Evolutionary conservation across 2,113 vertebrate genomes (phyloP).

Genomic region (Strigops habroptila): DNA sequence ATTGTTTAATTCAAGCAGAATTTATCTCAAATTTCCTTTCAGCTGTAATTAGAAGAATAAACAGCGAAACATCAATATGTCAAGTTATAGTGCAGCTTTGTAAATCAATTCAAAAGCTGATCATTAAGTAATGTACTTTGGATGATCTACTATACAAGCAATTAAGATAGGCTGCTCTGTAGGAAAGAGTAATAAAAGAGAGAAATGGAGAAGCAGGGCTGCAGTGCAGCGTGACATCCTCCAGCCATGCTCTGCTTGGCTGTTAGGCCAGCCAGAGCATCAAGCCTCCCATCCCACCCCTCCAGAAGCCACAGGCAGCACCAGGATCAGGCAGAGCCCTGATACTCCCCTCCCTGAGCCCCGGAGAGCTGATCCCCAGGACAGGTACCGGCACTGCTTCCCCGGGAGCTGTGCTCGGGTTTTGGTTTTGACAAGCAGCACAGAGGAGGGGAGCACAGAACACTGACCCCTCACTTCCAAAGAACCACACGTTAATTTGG

Average conservation of each 20-base stretch:
- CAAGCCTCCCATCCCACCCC: not conserved
- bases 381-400: not conserved
- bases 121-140: conserved; percentile 4
- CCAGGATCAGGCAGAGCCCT: not conserved
- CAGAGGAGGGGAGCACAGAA: not conserved
- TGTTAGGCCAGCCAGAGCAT: not conserved
- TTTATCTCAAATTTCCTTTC: conserved; percentile 60
- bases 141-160: not conserved
- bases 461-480: accelerated
- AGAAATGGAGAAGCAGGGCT: not conserved
- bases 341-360: accelerated
- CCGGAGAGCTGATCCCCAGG: not conserved
- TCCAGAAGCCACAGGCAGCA: not conserved
- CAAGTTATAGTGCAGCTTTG: conserved; percentile 42
- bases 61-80: conserved; percentile 40
- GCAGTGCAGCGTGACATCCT: not conserved
- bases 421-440: not conserved
- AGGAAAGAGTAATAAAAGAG: not conserved
- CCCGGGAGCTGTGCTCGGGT: not conserved
- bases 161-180: not conserved
- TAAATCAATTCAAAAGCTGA: conserved; percentile 41
- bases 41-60: conserved; percentile 69
- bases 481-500: accelerated
- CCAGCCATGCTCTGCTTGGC: not conserved
- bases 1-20: conserved; percentile 6